phyloP scores from a whole-genome alignment of 2,888 invertebrate genomes.

The Heliconius erato region DNA sequence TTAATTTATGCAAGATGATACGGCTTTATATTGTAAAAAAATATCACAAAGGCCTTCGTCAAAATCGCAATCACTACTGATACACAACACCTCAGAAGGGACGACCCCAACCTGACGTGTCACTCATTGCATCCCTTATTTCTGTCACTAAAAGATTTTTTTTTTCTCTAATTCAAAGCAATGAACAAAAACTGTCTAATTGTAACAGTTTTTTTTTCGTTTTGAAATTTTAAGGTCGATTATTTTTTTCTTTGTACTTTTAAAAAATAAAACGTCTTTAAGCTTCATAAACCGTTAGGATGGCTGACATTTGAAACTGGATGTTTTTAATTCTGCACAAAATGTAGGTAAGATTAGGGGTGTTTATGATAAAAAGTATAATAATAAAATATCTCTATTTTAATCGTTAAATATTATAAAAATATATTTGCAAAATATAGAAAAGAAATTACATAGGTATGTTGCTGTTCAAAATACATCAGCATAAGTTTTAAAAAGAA shows the following conservation, averaged over 20 bases:
- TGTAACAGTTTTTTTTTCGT: conserved; percentile 80
- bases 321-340: conserved; percentile 25
- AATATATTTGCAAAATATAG: not conserved
- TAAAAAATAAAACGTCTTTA: conserved; percentile 54
- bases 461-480: not conserved
- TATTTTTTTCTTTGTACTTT: conserved; percentile 72
- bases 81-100: conserved; percentile 81
- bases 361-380: conserved; percentile 12
- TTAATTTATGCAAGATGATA: conserved; percentile 85
- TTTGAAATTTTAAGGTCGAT: conserved; percentile 80
- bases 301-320: conserved; percentile 52
- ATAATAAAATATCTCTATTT: conserved; percentile 4
- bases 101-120: conserved; percentile 79
- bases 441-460: not conserved
- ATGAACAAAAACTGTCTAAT: conserved; percentile 84
- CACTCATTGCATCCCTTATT: conserved; percentile 77
- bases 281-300: conserved; percentile 55
- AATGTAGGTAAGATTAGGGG: conserved; percentile 18
- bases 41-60: conserved; percentile 75
- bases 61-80: conserved; percentile 79
- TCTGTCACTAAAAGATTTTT: conserved; percentile 81
- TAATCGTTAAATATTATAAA: not conserved
- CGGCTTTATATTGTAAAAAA: conserved; percentile 64
- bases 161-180: conserved; percentile 72
- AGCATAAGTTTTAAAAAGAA: too few relatives aligned